phyloP scores from a whole-genome alignment of 2,797 vertebrate genomes.

The Mallotus villosus region DNA sequence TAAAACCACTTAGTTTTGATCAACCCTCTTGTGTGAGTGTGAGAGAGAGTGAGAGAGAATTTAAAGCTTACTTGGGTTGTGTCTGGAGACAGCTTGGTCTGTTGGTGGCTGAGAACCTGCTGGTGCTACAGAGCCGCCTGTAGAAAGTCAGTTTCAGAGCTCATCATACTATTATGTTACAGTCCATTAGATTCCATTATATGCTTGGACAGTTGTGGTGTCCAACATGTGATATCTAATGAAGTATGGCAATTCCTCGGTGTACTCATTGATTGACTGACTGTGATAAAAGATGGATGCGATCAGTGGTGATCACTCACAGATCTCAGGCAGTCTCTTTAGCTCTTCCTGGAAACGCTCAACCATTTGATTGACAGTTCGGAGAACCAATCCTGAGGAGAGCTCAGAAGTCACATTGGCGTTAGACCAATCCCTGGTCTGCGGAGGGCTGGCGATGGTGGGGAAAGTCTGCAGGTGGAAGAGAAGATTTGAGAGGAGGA shows the following conservation, averaged over 20 bases:
- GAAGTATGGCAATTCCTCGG: no score
- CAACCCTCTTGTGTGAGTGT: neutral
- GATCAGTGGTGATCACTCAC: slow-evolving; percentile 50
- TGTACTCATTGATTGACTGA: neutral
- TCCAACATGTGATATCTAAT: neutral
- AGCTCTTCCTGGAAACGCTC: slow-evolving; percentile 62
- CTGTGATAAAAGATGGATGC: no score
- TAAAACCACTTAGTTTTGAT: neutral
- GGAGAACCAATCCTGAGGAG: slow-evolving; percentile 57
- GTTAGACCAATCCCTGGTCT: slow-evolving; percentile 58
- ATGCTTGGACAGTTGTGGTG: neutral
- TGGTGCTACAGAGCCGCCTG: neutral
- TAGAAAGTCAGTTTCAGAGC: neutral
- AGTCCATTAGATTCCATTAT: neutral
- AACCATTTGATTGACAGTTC: slow-evolving; percentile 54
- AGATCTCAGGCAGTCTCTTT: slow-evolving; percentile 56
- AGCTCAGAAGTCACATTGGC: slow-evolving; percentile 59
- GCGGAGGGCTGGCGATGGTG: slow-evolving; percentile 36
- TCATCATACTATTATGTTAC: neutral
- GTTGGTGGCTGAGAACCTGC: slow-evolving; percentile 49
- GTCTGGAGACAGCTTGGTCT: slow-evolving; percentile 35
- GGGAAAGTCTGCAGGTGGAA: slow-evolving; percentile 56
- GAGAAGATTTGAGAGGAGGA: neutral
- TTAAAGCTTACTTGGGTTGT: slow-evolving; percentile 60
- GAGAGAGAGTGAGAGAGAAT: neutral